Evolutionary conservation across 1,140 invertebrate genomes (phyloP), one percentile per base, ranked within the genome.

Genomic region (Bombus confusus): DNA sequence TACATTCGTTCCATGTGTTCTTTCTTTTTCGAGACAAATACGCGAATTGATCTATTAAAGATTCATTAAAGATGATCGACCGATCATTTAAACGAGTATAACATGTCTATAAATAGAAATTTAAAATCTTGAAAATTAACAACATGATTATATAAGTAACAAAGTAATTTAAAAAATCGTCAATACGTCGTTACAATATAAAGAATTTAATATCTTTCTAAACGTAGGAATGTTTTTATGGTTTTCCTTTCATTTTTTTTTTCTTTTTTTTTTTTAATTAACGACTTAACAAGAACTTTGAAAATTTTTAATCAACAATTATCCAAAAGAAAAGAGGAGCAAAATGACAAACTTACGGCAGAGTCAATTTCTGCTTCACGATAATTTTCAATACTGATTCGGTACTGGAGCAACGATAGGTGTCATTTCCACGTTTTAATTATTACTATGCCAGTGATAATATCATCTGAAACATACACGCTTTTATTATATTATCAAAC

Each of bases 351-450:
- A 77, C 64, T 78, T 57, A 83, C 64, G 22, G 39, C 10, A 77
- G 43, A 39, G 10, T 76, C 41, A 77, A 74, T 34, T 73, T 83
- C n/a, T 78, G 34, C 39, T 43, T 43, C 25, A n/a, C 3, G 4
- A 80, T 72, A 72, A 83, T 83, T 76, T 83, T 76, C 57, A 85
- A 85, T 85, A 85, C 83, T 80, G 83, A 85, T 80, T 79, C 31
- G 77, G 77, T 71, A 80, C 39, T 28, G 76, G 39, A 72, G 75
- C 83, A 85, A 85, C 83, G 25, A 85, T 85, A 85, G 83, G 83
- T 85, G 83, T 72, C 83, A 85, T 85, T 85, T 85, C 77, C 83
- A 80, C 83, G 83, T 85, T 85, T 85, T 85, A 85, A 80, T 72
- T 84, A 71, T 28, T 80, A 80, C 76, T 80, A 80, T 66, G 81